These are phyloP conservation scores for Caenorhabditis virilis DNA, from an alignment of 2,888 invertebrate genomes.

Conservation along the genomic window DNA sequence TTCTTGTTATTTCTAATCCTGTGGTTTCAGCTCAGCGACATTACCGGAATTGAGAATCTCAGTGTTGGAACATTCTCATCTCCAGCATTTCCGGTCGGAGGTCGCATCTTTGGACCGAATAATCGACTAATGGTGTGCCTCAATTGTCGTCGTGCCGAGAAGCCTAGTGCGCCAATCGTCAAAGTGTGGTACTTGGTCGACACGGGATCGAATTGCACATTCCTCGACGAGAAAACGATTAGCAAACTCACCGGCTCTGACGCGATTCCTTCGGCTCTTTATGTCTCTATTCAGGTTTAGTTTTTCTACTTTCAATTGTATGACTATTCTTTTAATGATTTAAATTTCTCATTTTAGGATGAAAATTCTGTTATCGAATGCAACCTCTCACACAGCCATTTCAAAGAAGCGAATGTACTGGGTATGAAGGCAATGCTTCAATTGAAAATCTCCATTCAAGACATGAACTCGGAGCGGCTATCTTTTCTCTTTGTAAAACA, in stretches of 20 bases:
- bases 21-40: slow-evolving; percentile 40
- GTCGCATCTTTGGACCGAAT: slow-evolving; percentile 40
- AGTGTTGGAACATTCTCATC: slow-evolving; percentile 34
- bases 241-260: slow-evolving; percentile 32
- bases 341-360: slow-evolving; percentile 32
- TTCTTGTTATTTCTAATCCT: slow-evolving; percentile 38
- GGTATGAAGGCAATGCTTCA: slow-evolving; percentile 15
- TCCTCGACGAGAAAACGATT: slow-evolving; percentile 39
- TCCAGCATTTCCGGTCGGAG: slow-evolving; percentile 6
- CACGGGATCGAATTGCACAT: slow-evolving; percentile 42
- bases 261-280: slow-evolving; percentile 37
- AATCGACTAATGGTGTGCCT: slow-evolving; percentile 41
- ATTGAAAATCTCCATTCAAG: slow-evolving; percentile 9
- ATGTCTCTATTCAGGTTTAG: slow-evolving; percentile 36
- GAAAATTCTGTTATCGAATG: slow-evolving; percentile 41
- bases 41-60: slow-evolving; percentile 32
- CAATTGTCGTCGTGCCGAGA: slow-evolving; percentile 41
- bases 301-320: slow-evolving; percentile 13
- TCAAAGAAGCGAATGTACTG: slow-evolving; percentile 18
- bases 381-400: slow-evolving; percentile 44
- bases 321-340: slow-evolving; percentile 30
- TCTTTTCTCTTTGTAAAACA: slow-evolving; percentile 2
- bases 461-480: slow-evolving; percentile 6
- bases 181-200: slow-evolving; percentile 43
- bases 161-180: slow-evolving; percentile 41